Base-by-base conservation (phyloP, 1,140 invertebrate genomes). In the Megathymus violae region DNA sequence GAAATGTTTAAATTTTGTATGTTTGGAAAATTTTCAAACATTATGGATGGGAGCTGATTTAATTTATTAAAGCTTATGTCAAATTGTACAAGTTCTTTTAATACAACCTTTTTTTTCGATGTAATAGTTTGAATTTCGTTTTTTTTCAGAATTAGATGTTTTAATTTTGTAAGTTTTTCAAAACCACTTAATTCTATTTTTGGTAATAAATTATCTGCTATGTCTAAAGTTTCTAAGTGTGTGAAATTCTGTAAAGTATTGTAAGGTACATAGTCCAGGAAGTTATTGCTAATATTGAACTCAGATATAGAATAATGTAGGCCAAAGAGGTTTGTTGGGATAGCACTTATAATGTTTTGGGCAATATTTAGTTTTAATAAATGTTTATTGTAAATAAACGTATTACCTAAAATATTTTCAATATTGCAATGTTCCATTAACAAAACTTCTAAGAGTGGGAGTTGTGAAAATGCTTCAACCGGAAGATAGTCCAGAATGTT, bases 271-370 rank as follows among this genome's bases (percentile, higher is more conserved):
- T 81, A 81, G 51, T 89, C 84, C 60, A 91, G 69, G 62, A 89
- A 89, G 61, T 91, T 91, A 58, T 89, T 91, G 61, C 85, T 91
- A 44, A 91, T 75, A 69, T 91, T 91, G 17, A 88, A 82, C 58
- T 88, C 84, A 14, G 78, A 78, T 64, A 91, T 71, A 6, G 79
- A 79, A 67, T 85, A 86, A 59, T 76, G 74, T 40, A 61, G 25
- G 38, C 80, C 78, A 71, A 91, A 87, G 17, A 89, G 56, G 46
- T 72, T 78, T 43, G 67, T 59, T 16, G 88, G 82, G 44, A 85
- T 74, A 27, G 71, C 72, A 67, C 82, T 86, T 9, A 91, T 80
- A 63, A 91, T 88, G 68, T 91, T 91, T 68, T 91, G 86, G 52
- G 86, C 86, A 54, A 91, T 54, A 51, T 89, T 89, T 48, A 91